phyloP scores from a whole-genome alignment of 2,888 invertebrate species.

The Ectemnius lituratus region DNA sequence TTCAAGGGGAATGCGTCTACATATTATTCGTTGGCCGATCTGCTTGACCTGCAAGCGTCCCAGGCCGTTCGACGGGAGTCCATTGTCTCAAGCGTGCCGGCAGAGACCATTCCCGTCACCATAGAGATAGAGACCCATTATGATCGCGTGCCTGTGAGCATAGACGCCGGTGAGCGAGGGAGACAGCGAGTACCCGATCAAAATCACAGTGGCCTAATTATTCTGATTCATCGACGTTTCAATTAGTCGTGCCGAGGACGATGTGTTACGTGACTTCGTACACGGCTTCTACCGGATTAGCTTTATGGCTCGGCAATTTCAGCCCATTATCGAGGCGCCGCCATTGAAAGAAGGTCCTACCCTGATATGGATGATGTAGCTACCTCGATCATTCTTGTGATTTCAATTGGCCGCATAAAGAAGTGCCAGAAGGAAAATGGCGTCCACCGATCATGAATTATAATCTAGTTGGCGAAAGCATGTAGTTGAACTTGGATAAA shows the following conservation, averaged over 20 bases:
- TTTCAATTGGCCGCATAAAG: no score
- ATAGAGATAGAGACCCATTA: neutral
- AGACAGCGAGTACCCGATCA: neutral
- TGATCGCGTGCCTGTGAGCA: neutral
- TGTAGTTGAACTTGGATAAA: no score
- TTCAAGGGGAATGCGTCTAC: no score
- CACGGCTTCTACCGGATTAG: neutral
- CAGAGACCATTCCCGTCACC: neutral
- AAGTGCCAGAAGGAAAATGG: no score
- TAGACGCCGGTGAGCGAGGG: neutral
- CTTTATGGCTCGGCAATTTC: neutral
- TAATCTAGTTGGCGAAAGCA: no score
- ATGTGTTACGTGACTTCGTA: no score
- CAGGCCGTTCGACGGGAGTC: neutral
- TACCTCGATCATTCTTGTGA: no score
- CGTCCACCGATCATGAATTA: no score
- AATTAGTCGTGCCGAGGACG: neutral
- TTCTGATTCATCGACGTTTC: slow-evolving; percentile 3
- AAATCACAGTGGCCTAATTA: neutral
- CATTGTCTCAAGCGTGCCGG: neutral
- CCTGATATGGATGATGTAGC: no score
- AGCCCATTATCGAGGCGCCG: neutral
- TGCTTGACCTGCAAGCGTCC: neutral
- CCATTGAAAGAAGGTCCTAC: no score
- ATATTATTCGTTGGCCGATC: no score